Evolutionary conservation across 2,888 invertebrate genomes (phyloP).

Genomic region (Sinelater perroti): DNA sequence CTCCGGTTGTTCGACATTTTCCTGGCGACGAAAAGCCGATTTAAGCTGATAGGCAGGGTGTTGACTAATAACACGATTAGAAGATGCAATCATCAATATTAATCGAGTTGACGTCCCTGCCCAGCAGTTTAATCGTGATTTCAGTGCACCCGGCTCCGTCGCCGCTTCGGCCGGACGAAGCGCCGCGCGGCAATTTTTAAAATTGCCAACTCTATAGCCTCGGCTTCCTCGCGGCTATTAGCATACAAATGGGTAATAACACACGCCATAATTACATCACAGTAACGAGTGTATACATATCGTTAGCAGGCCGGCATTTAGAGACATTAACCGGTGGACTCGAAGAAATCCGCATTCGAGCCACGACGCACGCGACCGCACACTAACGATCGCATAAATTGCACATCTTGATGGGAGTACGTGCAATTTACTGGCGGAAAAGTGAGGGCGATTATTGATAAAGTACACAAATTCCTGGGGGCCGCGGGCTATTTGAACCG

Average conservation of each 20-base stretch:
- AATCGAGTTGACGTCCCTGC: no score
- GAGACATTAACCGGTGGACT: constrained; percentile 16
- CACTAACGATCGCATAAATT: constrained; percentile 20
- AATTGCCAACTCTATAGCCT: constrained; percentile 13
- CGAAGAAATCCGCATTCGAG: constrained; percentile 22
- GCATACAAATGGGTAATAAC: constrained; percentile 42
- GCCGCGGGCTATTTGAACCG: no score
- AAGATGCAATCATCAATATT: no score
- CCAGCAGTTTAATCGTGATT: no score
- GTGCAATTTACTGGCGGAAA: not conserved
- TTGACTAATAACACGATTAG: no score
- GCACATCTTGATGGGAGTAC: constrained; percentile 4
- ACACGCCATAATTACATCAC: constrained; percentile 41
- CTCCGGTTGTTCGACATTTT: no score
- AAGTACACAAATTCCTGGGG: not conserved
- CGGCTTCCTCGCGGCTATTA: constrained; percentile 26
- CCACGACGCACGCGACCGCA: constrained; percentile 18
- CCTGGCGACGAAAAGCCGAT: no score
- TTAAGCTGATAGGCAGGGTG: no score
- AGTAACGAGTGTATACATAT: constrained; percentile 32
- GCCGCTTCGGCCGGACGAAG: no score
- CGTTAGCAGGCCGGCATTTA: constrained; percentile 26
- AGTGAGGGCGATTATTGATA: no score
- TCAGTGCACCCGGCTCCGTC: no score
- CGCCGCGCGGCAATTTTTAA: constrained; percentile 16